Evolutionary conservation across 2,113 vertebrate genomes (phyloP).

Genomic region (Mustelus asterias): DNA sequence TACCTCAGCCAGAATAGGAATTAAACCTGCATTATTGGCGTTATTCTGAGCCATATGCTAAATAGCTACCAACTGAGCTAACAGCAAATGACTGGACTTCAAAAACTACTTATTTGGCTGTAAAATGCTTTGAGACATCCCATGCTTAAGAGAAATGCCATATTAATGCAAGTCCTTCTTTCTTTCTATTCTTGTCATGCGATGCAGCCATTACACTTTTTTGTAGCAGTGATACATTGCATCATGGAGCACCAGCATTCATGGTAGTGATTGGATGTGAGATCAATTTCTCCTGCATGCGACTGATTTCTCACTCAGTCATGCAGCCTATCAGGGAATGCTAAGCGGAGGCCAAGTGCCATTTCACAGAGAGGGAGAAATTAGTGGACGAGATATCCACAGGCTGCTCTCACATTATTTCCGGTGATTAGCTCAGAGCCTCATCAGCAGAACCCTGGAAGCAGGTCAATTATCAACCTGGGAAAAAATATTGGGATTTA

Average conservation of each 20-base stretch:
- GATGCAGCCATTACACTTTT: too few relatives aligned
- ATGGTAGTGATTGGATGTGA: background rate
- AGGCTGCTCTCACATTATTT: background rate
- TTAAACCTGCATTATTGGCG: too few relatives aligned
- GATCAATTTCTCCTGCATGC: background rate
- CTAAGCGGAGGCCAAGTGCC: background rate
- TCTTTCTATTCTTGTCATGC: background rate
- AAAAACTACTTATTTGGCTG: background rate
- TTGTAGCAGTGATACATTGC: background rate
- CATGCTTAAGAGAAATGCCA: background rate
- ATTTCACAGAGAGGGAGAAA: background rate
- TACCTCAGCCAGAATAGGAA: too few relatives aligned
- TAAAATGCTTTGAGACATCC: background rate
- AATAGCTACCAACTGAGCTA: too few relatives aligned
- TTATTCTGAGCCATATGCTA: too few relatives aligned
- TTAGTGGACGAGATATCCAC: background rate
- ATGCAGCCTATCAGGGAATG: background rate
- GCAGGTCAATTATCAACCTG: background rate
- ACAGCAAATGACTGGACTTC: background rate
- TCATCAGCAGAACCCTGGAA: background rate
- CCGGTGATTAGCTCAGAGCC: background rate
- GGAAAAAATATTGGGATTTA: background rate
- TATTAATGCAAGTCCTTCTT: background rate
- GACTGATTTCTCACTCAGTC: background rate
- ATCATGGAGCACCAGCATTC: background rate